Evolutionary conservation across 2,888 invertebrate species (phyloP), one percentile per base, ranked within the genome.

Genomic region (Abrostola triplasia): DNA sequence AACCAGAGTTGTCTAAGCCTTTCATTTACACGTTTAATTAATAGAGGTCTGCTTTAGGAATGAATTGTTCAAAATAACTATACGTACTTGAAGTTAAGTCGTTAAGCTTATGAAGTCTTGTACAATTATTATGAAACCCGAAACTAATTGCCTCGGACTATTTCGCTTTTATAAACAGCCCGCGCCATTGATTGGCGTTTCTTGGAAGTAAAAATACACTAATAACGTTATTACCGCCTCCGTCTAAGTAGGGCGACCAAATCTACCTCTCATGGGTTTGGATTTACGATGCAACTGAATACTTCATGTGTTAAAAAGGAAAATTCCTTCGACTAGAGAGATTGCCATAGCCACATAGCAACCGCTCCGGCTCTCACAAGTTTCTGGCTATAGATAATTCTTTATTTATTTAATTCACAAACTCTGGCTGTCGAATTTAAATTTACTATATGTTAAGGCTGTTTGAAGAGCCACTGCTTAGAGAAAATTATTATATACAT

Each of bases 131-230:
- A 48, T 49, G 74, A 56, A 77, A 74, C 55, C 41, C 13, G 58
- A 77, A 53, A 54, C 77, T 63, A 77, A 74, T 77, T 60, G 55
- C 44, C 13, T 0, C 36, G 10, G n/a, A 44, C 50, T 38, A 62
- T 59, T 64, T 60, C 10, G 54, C 47, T 54, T 55, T 37, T 24
- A 38, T 58, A 66, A 77, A 73, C 68, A 76, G n/a, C 37, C 58
- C 64, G 36, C 64, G 24, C 65, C 63, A 56, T 51, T 68, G 36
- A 40, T 12, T 51, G 37, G 12, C 52, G 7, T 60, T 47, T 5
- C 51, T 48, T 13, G 5, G 10, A 47, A 24, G 24, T 0, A 48
- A 48, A 35, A 44, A 44, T 13, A 44, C 13, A 13, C 6, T 44
- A 13, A 47, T 24, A 24, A 13, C 9, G 4, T 24, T 47, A 24